Percentiles rank a stretch among this genome's conserved stretches.
Evolutionary conservation across 2,888 invertebrate genomes (phyloP).

Genomic region (Drosophila dives): DNA sequence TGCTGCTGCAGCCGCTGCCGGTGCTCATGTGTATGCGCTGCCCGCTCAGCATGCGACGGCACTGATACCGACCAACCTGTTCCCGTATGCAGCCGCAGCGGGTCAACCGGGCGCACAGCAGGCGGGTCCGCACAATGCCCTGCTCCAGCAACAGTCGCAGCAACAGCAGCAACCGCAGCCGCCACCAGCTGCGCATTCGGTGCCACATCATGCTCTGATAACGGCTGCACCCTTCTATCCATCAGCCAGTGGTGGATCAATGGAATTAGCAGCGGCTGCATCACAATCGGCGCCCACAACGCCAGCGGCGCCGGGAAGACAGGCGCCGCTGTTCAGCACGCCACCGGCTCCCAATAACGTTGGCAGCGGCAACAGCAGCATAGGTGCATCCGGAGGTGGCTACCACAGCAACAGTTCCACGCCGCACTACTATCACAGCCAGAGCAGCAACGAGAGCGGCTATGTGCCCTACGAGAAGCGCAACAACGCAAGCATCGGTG

Average conservation of each 20-base stretch:
- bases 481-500: constrained; percentile 52
- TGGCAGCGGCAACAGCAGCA: constrained; percentile 26
- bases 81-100: constrained; percentile 83
- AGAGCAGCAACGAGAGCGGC: constrained; percentile 64
- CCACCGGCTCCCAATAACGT: constrained; percentile 81
- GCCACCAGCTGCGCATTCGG: constrained; percentile 62
- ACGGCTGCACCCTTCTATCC: constrained; percentile 81
- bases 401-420: constrained; percentile 80
- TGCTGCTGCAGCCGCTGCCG: constrained; percentile 68
- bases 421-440: constrained; percentile 78
- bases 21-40: constrained; percentile 83
- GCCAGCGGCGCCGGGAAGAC: constrained; percentile 77
- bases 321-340: constrained; percentile 84
- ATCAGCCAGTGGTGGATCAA: constrained; percentile 54
- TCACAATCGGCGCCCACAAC: constrained; percentile 85
- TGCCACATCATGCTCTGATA: constrained; percentile 83
- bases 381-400: constrained; percentile 37
- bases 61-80: constrained; percentile 83
- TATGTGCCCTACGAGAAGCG: constrained; percentile 77
- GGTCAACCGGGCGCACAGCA: constrained; percentile 70
- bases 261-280: constrained; percentile 55
- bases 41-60: constrained; percentile 83
- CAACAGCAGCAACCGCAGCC: constrained; percentile 57
- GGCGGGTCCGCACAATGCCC: constrained; percentile 53
- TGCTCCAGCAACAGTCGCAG: constrained; percentile 65